These are phyloP conservation scores for Lasioglossum zephyrum DNA, from an alignment of 2,888 invertebrate species.

Conservation along the genomic window DNA sequence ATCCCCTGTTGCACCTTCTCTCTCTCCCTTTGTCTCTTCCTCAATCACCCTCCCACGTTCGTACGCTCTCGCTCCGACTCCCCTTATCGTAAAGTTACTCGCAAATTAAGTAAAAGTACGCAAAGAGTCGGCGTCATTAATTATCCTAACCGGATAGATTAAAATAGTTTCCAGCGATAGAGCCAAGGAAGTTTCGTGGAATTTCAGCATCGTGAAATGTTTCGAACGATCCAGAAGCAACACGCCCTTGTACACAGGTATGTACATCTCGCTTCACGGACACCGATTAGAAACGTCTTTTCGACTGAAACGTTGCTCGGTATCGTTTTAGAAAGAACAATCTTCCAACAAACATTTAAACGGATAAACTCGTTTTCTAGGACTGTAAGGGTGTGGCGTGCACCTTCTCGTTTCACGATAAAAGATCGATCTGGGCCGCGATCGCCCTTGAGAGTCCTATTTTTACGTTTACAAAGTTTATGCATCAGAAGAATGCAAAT, in stretches of 20 bases:
- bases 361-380: too few relatives aligned
- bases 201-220: constrained; percentile 26
- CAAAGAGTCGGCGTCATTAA: constrained; percentile 48
- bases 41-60: not conserved
- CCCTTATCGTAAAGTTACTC: constrained; percentile 18
- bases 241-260: too few relatives aligned
- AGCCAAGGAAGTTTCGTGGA: constrained; percentile 45
- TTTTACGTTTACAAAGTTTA: too few relatives aligned
- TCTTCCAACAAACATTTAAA: not conserved
- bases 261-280: not conserved
- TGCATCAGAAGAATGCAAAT: too few relatives aligned
- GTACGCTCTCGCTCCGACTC: not conserved
- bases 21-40: not conserved
- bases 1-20: not conserved
- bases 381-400: too few relatives aligned
- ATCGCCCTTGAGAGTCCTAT: too few relatives aligned
- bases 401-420: too few relatives aligned
- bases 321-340: not conserved
- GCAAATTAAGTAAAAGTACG: constrained; percentile 45
- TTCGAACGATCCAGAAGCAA: not conserved
- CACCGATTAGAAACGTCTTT: not conserved
- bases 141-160: constrained; percentile 60
- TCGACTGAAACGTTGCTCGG: not conserved
- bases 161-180: constrained; percentile 57
- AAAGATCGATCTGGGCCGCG: too few relatives aligned